phyloP scores from a whole-genome alignment of 2,888 invertebrate genomes.

The Apomyelois bistriatella region DNA sequence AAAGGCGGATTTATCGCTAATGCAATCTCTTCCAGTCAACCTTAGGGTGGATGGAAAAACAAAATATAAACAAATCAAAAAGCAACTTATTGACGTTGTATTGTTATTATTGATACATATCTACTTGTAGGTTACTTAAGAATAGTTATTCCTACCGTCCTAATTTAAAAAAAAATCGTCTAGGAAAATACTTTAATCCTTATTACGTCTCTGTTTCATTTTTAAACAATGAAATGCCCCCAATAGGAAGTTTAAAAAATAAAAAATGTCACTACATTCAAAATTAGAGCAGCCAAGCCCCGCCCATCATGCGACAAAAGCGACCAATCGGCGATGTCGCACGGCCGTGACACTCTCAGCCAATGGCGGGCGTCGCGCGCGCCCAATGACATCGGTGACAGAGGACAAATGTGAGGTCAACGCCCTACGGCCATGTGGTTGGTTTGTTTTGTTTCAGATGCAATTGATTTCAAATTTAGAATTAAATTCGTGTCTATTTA shows the following conservation, averaged over 20 bases:
- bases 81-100: too few species aligned
- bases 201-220: background rate
- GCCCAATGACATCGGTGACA: constrained; percentile 76
- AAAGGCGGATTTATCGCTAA: too few species aligned
- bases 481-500: too few species aligned
- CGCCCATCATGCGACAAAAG: constrained; percentile 64
- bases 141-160: too few species aligned
- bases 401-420: constrained; percentile 48
- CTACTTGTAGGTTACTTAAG: too few species aligned
- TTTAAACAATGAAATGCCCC: background rate
- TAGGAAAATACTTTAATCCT: background rate
- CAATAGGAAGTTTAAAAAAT: background rate
- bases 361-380: constrained; percentile 58
- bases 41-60: too few species aligned
- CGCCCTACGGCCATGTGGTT: constrained; percentile 58
- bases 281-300: constrained; percentile 48
- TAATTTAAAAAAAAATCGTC: too few species aligned
- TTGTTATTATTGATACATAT: too few species aligned
- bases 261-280: constrained; percentile 25
- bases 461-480: background rate
- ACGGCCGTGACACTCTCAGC: constrained; percentile 59
- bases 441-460: constrained; percentile 25
- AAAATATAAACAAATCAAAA: too few species aligned
- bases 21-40: too few species aligned
- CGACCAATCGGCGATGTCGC: constrained; percentile 70